Percentiles rank a stretch among this genome's conserved stretches.
Conservation (phyloP, 2,113 vertebrate genomes). For the Poicephalus gulielmi region DNA sequence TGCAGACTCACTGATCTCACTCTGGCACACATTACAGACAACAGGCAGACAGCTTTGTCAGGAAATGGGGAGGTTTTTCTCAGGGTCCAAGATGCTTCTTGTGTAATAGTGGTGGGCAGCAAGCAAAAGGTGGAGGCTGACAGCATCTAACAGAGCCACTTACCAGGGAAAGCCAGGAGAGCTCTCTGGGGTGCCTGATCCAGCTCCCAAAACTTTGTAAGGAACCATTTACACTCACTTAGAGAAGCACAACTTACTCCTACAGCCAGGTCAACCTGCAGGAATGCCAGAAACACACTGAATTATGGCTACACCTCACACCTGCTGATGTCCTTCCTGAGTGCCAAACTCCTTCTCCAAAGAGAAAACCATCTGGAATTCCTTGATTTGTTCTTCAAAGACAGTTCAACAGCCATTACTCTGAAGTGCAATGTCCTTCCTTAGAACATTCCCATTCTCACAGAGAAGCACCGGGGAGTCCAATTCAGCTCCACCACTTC, state of each 20-base stretch:
- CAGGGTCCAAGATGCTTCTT: neutral
- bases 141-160: neutral
- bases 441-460: neutral
- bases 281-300: neutral
- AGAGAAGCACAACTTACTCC: neutral
- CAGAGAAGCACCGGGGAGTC: neutral
- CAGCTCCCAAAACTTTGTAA: neutral
- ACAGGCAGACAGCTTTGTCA: neutral
- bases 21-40: neutral
- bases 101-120: neutral
- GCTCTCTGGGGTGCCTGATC: neutral
- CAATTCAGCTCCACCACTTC: neutral
- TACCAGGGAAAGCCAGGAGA: neutral
- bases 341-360: neutral
- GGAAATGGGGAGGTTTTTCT: neutral
- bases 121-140: neutral
- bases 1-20: neutral
- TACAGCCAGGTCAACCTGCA: neutral
- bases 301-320: neutral
- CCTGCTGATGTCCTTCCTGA: neutral
- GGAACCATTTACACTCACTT: neutral
- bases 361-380: neutral
- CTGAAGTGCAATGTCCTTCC: neutral
- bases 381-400: neutral
- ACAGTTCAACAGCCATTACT: fast-evolving